Conservation (phyloP, 1,140 invertebrate species). For the Calycopis cecrops region DNA sequence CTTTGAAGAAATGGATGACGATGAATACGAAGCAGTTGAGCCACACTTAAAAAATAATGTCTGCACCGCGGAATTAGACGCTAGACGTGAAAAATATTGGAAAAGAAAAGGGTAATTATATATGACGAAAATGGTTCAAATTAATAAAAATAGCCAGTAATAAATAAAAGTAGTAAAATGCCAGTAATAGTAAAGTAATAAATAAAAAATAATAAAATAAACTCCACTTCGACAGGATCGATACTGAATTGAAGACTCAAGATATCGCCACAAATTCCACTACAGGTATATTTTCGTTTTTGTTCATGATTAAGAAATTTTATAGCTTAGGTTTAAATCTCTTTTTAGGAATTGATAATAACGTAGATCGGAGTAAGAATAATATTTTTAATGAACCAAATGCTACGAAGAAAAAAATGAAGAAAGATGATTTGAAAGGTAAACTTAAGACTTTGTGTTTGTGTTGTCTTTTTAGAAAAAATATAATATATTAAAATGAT, state of each 20-base stretch:
- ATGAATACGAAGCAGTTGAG: conserved; percentile 46
- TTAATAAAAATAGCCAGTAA: too few species aligned
- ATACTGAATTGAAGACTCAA: too few species aligned
- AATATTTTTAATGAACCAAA: conserved; percentile 29
- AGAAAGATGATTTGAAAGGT: conserved; percentile 58
- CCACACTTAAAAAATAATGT: conserved; percentile 51
- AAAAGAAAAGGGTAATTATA: conserved; percentile 22
- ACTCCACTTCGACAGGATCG: too few species aligned
- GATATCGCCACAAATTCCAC: too few species aligned
- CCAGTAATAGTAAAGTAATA: too few species aligned
- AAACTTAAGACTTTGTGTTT: conserved; percentile 1
- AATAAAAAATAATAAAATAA: too few species aligned
- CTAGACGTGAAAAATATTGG: conserved; percentile 40
- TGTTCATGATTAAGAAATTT: too few species aligned
- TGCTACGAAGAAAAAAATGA: conserved; percentile 58
- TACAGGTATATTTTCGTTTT: too few species aligned
- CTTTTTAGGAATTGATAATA: too few species aligned
- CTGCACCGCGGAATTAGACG: conserved; percentile 45
- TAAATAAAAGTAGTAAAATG: too few species aligned
- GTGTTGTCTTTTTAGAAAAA: conserved; percentile 1
- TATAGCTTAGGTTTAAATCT: too few species aligned
- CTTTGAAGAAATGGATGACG: conserved; percentile 50
- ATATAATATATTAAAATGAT: neutral
- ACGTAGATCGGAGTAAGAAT: conserved; percentile 45
- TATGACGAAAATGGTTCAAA: too few species aligned